phyloP scores from a whole-genome alignment of 2,113 vertebrate genomes.

The Neotragus moschatus region DNA sequence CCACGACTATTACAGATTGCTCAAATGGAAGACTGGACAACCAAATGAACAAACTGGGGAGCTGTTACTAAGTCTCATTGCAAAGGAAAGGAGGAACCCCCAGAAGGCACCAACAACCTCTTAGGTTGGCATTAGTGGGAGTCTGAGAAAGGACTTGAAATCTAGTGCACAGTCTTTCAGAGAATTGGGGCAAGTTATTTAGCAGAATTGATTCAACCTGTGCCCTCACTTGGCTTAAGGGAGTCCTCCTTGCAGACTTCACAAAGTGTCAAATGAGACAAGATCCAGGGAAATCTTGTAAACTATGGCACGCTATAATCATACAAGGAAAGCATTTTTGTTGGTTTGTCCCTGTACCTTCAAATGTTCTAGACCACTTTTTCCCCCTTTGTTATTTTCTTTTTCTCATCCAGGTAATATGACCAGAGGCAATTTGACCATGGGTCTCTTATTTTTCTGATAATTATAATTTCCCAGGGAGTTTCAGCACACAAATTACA shows the following conservation, averaged over 20 bases:
- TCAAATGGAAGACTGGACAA: not conserved
- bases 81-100: not conserved
- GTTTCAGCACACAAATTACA: constrained; percentile 53
- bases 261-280: not conserved
- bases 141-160: not conserved
- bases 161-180: not conserved
- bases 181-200: not conserved
- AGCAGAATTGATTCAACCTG: not conserved
- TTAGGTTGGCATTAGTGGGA: not conserved
- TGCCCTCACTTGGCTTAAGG: not conserved
- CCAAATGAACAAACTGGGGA: not conserved
- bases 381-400: not conserved
- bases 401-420: not conserved
- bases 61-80: not conserved
- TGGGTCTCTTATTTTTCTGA: constrained; percentile 29
- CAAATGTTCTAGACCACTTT: not conserved
- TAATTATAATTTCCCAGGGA: constrained; percentile 54
- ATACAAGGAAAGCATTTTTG: not conserved
- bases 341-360: not conserved
- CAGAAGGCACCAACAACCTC: not conserved
- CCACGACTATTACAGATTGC: not conserved
- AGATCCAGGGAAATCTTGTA: not conserved
- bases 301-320: not conserved
- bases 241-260: not conserved
- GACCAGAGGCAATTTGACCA: constrained; percentile 1